These are phyloP conservation scores for Chromobotia macracanthus DNA, from an alignment of 2,797 vertebrate species.

Conservation along the genomic window DNA sequence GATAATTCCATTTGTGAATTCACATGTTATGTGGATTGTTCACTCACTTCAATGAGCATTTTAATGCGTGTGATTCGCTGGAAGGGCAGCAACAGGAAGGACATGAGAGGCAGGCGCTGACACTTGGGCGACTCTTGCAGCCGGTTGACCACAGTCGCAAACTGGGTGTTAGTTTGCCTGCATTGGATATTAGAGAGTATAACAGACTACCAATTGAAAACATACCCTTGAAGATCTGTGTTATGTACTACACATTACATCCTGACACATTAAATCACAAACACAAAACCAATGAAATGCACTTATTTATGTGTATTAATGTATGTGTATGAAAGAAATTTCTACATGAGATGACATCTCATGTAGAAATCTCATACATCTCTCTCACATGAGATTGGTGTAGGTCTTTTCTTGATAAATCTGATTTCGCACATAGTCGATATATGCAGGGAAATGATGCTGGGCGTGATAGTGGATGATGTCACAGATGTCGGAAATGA, in stretches of 20 bases:
- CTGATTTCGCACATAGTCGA: slow-evolving; percentile 91
- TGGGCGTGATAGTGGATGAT: slow-evolving; percentile 85
- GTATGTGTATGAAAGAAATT: too few species aligned
- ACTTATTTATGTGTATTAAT: too few species aligned
- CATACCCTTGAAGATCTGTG: too few species aligned
- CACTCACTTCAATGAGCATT: slow-evolving; percentile 86
- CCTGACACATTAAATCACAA: too few species aligned
- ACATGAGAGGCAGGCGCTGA: slow-evolving; percentile 87
- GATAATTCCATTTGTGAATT: neutral
- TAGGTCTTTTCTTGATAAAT: slow-evolving; percentile 89
- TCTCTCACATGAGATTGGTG: slow-evolving; percentile 81
- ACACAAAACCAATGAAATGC: too few species aligned
- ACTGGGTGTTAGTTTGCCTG: slow-evolving; percentile 84
- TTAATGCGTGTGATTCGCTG: slow-evolving; percentile 90
- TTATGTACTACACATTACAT: too few species aligned
- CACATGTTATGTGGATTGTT: neutral
- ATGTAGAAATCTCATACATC: too few species aligned
- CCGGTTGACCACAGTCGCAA: slow-evolving; percentile 75
- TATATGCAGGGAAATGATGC: slow-evolving; percentile 86
- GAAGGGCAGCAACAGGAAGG: slow-evolving; percentile 88
- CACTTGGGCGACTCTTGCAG: slow-evolving; percentile 87
- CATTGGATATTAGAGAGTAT: slow-evolving; percentile 7
- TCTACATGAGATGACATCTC: too few species aligned
- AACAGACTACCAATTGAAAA: too few species aligned
- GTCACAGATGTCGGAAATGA: slow-evolving; percentile 86